phyloP scores from a whole-genome alignment of 2,888 invertebrate species.

The Protophormia terraenovae region DNA sequence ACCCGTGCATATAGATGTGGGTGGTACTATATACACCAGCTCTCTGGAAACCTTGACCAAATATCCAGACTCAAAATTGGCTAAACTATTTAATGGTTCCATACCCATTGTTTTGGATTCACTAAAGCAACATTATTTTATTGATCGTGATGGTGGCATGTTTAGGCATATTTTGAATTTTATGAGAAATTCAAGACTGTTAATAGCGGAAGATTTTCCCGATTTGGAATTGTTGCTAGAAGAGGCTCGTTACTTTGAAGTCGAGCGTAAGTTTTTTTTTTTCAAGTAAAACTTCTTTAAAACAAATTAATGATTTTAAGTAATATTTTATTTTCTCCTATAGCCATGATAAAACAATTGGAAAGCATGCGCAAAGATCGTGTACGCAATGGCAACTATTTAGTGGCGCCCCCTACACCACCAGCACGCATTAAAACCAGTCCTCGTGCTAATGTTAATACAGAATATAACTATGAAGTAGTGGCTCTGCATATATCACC shows the following conservation, averaged over 20 bases:
- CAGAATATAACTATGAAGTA: conserved; percentile 86
- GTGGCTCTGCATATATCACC: conserved; percentile 89
- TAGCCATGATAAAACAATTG: conserved; percentile 88
- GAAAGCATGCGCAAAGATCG: conserved; percentile 88
- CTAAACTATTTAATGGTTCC: conserved; percentile 96
- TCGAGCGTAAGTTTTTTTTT: conserved; percentile 87
- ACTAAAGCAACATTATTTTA: conserved; percentile 98
- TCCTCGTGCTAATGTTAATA: conserved; percentile 74
- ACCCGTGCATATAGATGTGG: conserved; percentile 98
- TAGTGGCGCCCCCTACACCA: conserved; percentile 81
- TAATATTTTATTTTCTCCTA: neutral
- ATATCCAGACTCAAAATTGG: conserved; percentile 94
- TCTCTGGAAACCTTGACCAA: conserved; percentile 98
- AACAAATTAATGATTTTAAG: too few species aligned
- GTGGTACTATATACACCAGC: conserved; percentile 97
- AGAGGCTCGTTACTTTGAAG: conserved; percentile 95
- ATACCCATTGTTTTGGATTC: conserved; percentile 98
- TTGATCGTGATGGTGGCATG: conserved; percentile 98
- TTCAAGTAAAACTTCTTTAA: neutral
- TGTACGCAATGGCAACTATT: conserved; percentile 84
- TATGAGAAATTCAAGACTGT: conserved; percentile 93
- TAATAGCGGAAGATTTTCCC: conserved; percentile 93
- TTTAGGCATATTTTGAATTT: conserved; percentile 98
- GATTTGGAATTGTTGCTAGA: conserved; percentile 93
- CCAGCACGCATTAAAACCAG: conserved; percentile 77